Evolutionary conservation across 2,888 invertebrate species (phyloP), one percentile per base, ranked within the genome.

Genomic region (Protophormia terraenovae): DNA sequence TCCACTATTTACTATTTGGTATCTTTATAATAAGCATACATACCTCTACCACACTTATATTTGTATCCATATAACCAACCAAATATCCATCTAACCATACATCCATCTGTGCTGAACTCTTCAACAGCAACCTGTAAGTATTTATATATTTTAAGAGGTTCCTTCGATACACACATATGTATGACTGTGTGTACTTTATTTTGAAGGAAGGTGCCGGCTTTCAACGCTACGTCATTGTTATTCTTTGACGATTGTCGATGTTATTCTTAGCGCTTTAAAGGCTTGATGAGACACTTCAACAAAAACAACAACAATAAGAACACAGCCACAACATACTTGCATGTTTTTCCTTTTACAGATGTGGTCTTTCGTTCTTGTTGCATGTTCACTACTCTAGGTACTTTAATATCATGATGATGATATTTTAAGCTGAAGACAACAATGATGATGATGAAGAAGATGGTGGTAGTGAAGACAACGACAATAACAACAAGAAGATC

Each of bases 191-290:
- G 19, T 45, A 14, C 19, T 45, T 32, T 55, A n/a, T 55, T 41
- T 64, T 50, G 35, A 41, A 75, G 85, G 81, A 78, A 82, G 85
- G 85, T 85, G 82, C 82, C 85, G 78, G 78, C 85, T 85, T 85
- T 85, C 85, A 85, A 85, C 85, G 82, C 75, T 71, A 50, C 69
- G 71, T 85, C 85, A 85, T 82, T 85, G 85, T 85, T 85, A 82
- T 85, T 85, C 75, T 85, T 85, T 85, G 85, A 82, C 82, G 82
- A 79, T 85, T 82, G 82, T 85, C 81, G 85, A 82, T 85, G 85
- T 85, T 85, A 76, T 85, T 85, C 82, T 85, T 85, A 82, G 85
- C 85, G 85, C 85, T 83, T 78, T 83, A 69, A 83, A 83, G 83
- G 60, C 83, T 82, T 85, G 85, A 82, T 85, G 82, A 82, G 85